Conservation (phyloP, 1,140 invertebrate species). For the Lasioglossum baleicum region DNA sequence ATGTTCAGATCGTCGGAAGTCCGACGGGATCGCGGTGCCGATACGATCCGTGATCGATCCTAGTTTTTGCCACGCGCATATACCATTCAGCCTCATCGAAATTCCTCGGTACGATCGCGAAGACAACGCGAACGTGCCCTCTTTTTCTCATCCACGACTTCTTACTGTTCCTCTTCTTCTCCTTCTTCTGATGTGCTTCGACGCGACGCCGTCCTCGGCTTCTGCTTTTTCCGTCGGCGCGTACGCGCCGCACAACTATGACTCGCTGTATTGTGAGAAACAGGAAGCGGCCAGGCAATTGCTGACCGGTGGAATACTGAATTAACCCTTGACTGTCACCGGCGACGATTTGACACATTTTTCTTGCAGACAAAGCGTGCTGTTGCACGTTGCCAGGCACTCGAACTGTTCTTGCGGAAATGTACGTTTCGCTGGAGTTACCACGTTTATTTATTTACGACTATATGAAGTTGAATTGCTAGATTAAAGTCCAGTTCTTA, state of each 20-base stretch:
- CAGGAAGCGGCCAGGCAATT: not conserved
- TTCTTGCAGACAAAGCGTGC: no score
- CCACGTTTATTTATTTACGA: no score
- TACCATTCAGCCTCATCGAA: not conserved
- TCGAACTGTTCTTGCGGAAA: no score
- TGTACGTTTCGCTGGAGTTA: no score
- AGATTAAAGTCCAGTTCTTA: no score
- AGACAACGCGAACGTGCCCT: not conserved
- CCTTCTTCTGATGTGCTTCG: no score
- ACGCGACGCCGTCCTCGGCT: no score
- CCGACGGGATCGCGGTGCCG: not conserved
- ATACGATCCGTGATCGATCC: conserved; percentile 12
- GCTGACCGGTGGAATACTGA: not conserved
- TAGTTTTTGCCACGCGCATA: not conserved
- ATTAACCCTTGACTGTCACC: not conserved
- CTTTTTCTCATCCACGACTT: no score
- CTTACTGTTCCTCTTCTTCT: rapidly evolving
- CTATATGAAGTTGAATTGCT: no score
- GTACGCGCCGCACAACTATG: not conserved
- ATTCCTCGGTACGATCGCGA: conserved; percentile 9
- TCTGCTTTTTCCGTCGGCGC: not conserved
- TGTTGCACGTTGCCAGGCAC: no score
- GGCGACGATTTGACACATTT: no score
- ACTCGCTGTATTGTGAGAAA: not conserved
- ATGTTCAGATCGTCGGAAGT: conserved; percentile 5